Conservation (phyloP, 2,888 invertebrate species). For the Resseliella maxima region DNA sequence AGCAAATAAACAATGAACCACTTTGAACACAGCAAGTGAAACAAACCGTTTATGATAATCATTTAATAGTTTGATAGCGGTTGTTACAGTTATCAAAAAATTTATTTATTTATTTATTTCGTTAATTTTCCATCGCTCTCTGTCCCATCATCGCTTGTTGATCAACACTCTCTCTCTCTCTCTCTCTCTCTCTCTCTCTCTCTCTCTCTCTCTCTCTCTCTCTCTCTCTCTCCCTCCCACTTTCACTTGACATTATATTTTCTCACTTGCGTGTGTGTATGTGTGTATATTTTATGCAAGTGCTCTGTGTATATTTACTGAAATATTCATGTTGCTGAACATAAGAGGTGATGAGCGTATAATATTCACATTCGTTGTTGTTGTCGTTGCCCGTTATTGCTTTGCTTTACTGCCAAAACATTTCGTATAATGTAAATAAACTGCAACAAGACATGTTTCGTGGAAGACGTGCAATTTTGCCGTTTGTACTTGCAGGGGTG, state of each 20-base stretch:
- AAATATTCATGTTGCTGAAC: conserved; percentile 30
- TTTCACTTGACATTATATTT: neutral
- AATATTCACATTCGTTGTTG: conserved; percentile 51
- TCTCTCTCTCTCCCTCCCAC: neutral
- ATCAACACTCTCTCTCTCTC: neutral
- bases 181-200: too few species aligned
- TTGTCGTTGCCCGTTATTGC: conserved; percentile 6
- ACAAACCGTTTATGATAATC: conserved; percentile 54
- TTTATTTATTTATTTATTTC: conserved; percentile 42
- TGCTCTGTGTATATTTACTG: neutral
- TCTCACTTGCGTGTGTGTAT: neutral
- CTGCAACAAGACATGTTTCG: conserved; percentile 46
- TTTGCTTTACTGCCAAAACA: conserved; percentile 25
- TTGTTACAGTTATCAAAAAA: conserved; percentile 46
- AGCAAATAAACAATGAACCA: conserved; percentile 46
- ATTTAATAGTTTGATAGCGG: conserved; percentile 55
- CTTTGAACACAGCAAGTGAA: neutral
- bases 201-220: too few species aligned
- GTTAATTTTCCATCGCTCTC: neutral
- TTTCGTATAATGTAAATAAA: conserved; percentile 54
- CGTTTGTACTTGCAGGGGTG: too few species aligned
- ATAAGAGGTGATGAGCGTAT: conserved; percentile 53
- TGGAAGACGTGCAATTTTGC: neutral
- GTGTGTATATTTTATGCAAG: neutral
- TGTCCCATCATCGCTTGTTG: neutral